Evolutionary conservation across 2,113 vertebrate genomes (phyloP).

Genomic region (Scalopus aquaticus): DNA sequence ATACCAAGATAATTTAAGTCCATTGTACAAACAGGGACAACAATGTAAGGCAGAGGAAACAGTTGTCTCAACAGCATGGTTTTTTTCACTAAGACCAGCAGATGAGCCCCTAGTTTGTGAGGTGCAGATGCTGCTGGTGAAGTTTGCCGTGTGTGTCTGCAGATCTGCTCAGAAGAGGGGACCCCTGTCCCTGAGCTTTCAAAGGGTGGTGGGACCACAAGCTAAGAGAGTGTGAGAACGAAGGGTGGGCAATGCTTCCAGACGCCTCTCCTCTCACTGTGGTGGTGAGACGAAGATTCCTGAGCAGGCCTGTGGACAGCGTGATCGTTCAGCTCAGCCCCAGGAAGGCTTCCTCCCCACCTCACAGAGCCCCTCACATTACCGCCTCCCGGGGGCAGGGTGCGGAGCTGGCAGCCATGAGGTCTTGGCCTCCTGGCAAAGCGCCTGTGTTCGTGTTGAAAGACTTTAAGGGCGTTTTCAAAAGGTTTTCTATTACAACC

Average conservation of each 20-base stretch:
- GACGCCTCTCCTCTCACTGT: not conserved
- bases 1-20: not conserved
- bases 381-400: not conserved
- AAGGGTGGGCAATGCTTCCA: not conserved
- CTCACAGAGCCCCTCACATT: not conserved
- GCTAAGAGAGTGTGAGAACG: not conserved
- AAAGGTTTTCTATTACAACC: not conserved
- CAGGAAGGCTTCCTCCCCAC: not conserved
- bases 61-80: not conserved
- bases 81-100: not conserved
- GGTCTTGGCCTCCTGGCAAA: not conserved
- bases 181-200: accelerated
- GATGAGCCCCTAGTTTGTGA: not conserved
- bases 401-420: not conserved
- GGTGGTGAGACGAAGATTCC: not conserved
- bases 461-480: not conserved
- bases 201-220: not conserved
- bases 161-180: not conserved
- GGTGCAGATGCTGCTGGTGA: not conserved
- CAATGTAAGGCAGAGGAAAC: not conserved
- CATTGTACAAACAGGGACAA: not conserved
- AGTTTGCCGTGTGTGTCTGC: too few relatives aligned
- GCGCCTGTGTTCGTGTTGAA: not conserved
- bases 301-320: not conserved
- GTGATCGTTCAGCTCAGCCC: not conserved